Percentiles rank a stretch among this genome's conserved stretches.
phyloP scores from a whole-genome alignment of 1,140 invertebrate genomes.

The Drosophila mauritiana region DNA sequence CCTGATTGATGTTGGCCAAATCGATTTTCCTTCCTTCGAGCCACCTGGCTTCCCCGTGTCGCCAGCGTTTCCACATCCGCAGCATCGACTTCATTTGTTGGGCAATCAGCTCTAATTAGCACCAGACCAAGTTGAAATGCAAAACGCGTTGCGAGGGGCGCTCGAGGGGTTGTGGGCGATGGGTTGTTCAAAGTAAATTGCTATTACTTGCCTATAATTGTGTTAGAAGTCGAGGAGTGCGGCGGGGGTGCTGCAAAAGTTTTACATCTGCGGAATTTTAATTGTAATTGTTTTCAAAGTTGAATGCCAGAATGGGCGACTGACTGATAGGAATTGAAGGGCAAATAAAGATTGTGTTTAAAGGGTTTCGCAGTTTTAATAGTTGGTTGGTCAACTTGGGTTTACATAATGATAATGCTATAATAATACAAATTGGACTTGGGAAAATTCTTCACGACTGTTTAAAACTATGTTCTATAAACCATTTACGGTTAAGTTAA shows the following conservation, averaged over 20 bases:
- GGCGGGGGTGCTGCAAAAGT: constrained; percentile 7
- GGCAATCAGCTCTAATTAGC: constrained; percentile 77
- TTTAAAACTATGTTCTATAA: background rate
- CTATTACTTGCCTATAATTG: constrained; percentile 76
- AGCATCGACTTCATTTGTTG: constrained; percentile 65
- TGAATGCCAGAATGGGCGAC: constrained; percentile 34
- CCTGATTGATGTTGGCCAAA: constrained; percentile 27
- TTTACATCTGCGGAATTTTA: constrained; percentile 61
- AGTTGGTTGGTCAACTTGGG: background rate
- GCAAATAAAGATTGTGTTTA: background rate
- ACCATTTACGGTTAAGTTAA: background rate
- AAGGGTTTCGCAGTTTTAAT: background rate
- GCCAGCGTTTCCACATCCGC: constrained; percentile 2
- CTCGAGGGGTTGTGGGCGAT: constrained; percentile 21
- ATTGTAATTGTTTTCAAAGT: constrained; percentile 58
- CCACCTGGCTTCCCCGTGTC: constrained; percentile 16
- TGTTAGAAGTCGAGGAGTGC: background rate
- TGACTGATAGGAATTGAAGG: constrained; percentile 14
- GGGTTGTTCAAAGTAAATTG: constrained; percentile 66
- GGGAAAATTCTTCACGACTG: no score
- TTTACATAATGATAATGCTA: background rate
- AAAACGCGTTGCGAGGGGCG: constrained; percentile 29
- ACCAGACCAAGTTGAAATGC: constrained; percentile 54
- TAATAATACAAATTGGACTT: no score
- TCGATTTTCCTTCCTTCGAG: constrained; percentile 34